Conservation (phyloP, 2,888 invertebrate genomes). For the Boloria euphrosyne region DNA sequence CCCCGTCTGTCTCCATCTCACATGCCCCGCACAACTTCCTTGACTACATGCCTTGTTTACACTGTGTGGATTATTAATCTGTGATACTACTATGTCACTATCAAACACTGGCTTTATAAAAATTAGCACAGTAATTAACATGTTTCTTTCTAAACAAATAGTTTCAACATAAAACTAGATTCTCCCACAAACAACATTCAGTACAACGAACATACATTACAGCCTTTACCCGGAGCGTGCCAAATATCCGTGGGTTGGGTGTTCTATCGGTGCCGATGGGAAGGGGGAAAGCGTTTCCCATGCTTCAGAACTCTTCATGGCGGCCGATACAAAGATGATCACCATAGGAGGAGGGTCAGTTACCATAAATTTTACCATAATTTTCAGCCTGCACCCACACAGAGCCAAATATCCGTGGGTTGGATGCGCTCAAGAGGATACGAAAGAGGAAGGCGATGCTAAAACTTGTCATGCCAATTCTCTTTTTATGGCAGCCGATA, state of each 20-base stretch:
- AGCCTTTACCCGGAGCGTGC: slow-evolving; percentile 92
- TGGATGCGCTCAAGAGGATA: slow-evolving; percentile 84
- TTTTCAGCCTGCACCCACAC: slow-evolving; percentile 86
- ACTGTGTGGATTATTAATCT: no score
- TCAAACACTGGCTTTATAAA: no score
- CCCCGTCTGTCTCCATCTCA: no score
- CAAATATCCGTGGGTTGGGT: slow-evolving; percentile 97
- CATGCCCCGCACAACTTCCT: no score
- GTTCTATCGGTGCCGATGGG: slow-evolving; percentile 67
- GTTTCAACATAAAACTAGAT: neutral
- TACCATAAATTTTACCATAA: neutral
- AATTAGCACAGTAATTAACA: no score
- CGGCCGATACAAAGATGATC: slow-evolving; percentile 96
- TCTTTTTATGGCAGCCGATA: slow-evolving; percentile 97
- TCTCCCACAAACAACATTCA: slow-evolving; percentile 21
- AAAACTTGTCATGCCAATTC: slow-evolving; percentile 87
- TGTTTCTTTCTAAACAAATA: no score
- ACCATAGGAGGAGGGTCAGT: slow-evolving; percentile 97
- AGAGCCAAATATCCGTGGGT: slow-evolving; percentile 96
- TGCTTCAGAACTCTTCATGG: slow-evolving; percentile 97
- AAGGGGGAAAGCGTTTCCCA: slow-evolving; percentile 86
- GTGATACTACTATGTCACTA: no score
- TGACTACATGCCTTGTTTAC: no score
- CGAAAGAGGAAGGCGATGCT: slow-evolving; percentile 70
- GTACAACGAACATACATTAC: slow-evolving; percentile 41